Conservation (phyloP, 2,888 invertebrate genomes). For the Blastobasis lacticolella region DNA sequence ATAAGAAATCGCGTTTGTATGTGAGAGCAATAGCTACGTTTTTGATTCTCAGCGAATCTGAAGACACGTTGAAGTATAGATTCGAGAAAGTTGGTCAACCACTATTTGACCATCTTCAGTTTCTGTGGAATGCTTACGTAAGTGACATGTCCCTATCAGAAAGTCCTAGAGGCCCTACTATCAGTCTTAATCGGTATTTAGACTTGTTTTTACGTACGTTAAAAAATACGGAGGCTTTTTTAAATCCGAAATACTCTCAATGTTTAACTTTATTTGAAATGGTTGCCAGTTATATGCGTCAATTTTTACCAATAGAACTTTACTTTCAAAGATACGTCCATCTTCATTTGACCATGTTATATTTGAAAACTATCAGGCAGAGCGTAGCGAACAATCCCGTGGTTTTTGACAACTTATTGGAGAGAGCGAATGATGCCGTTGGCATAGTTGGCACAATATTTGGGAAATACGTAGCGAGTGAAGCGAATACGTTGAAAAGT, state of each 20-base stretch:
- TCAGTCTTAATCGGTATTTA: conserved; percentile 10
- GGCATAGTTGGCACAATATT: conserved; percentile 33
- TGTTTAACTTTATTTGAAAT: conserved; percentile 33
- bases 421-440: conserved; percentile 23
- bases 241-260: conserved; percentile 26
- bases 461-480: conserved; percentile 32
- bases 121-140: conserved; percentile 8
- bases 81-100: conserved; percentile 24
- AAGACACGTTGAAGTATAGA: conserved; percentile 22
- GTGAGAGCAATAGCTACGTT: conserved; percentile 34
- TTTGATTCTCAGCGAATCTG: conserved; percentile 28
- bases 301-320: conserved; percentile 29
- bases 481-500: conserved; percentile 24
- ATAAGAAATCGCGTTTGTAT: conserved; percentile 13
- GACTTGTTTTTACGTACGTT: conserved; percentile 24
- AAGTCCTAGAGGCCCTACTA: background rate
- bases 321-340: conserved; percentile 28
- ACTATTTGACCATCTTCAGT: conserved; percentile 28
- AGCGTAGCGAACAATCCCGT: conserved; percentile 26
- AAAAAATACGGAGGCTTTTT: conserved; percentile 32
- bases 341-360: conserved; percentile 41
- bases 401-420: conserved; percentile 24
- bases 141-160: background rate
- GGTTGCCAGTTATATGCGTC: conserved; percentile 26
- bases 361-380: conserved; percentile 35